phyloP scores from a whole-genome alignment of 2,113 vertebrate genomes.

The Percopsis transmontana region DNA sequence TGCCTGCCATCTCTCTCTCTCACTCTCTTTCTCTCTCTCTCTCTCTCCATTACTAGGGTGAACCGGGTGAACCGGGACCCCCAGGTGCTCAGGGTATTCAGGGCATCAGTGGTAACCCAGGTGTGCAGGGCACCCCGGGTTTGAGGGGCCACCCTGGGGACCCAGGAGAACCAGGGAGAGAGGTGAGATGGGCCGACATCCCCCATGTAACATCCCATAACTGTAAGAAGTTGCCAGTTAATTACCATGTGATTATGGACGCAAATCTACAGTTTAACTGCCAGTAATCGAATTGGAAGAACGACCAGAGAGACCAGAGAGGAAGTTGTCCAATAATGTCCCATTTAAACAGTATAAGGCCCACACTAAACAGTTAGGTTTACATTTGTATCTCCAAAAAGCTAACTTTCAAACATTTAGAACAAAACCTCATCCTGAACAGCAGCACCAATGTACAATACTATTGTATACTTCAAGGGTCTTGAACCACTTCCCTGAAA shows the following conservation, averaged over 20 bases:
- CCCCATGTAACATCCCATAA: neutral
- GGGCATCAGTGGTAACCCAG: constrained; percentile 82
- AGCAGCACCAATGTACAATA: no score
- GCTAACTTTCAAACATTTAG: no score
- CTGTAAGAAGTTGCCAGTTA: neutral
- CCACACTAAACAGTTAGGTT: no score
- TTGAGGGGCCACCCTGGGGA: constrained; percentile 77
- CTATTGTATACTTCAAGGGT: no score
- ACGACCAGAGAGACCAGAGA: no score
- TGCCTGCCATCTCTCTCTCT: neutral
- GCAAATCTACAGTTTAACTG: neutral
- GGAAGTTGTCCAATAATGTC: no score
- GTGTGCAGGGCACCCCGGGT: constrained; percentile 80
- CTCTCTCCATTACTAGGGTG: constrained; percentile 73
- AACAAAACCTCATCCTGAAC: no score
- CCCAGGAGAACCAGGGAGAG: constrained; percentile 77
- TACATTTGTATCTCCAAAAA: no score
- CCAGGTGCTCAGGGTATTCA: constrained; percentile 87
- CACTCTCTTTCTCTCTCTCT: neutral
- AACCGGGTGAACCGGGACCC: constrained; percentile 82
- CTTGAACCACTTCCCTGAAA: no score
- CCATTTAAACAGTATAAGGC: no score
- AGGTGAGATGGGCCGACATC: constrained; percentile 60
- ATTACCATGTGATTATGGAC: neutral
- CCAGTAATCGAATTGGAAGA: no score